Evolutionary conservation across 2,888 invertebrate species (phyloP).

Genomic region (Hoplodrina ambigua): DNA sequence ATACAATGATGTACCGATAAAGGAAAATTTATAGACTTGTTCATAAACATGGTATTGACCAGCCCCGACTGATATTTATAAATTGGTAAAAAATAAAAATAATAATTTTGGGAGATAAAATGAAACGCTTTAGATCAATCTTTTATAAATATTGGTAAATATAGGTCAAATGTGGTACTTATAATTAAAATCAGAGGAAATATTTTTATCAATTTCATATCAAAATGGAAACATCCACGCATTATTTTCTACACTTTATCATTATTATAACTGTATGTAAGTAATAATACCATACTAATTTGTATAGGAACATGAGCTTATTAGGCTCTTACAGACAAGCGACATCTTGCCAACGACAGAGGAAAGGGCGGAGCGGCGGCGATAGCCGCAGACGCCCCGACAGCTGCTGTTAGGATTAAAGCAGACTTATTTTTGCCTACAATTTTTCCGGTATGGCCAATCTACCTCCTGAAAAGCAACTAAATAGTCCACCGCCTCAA

Average conservation of each 20-base stretch:
- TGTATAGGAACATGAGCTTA: conserved; percentile 84
- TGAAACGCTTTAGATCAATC: conserved; percentile 86
- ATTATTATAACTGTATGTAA: conserved; percentile 78
- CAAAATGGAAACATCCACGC: conserved; percentile 88
- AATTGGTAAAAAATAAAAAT: no score
- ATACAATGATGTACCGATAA: no score
- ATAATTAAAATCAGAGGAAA: conserved; percentile 89
- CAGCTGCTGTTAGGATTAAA: neutral
- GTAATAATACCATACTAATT: conserved; percentile 79
- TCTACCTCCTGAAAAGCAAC: neutral
- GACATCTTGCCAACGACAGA: neutral
- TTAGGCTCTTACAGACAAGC: conserved; percentile 14
- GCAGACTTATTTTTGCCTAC: neutral
- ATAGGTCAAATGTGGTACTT: conserved; percentile 88
- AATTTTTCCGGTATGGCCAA: neutral
- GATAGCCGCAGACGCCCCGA: no score
- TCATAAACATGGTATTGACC: neutral
- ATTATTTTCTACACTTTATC: conserved; percentile 90
- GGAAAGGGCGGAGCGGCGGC: neutral
- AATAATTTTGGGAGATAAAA: conserved; percentile 64
- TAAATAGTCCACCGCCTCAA: neutral
- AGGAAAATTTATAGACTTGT: no score
- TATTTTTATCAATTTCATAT: conserved; percentile 89
- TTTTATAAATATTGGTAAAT: conserved; percentile 91
- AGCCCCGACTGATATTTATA: neutral